These are phyloP conservation scores for Atopsyche davidsoni DNA, from an alignment of 1,140 invertebrate species.

Conservation along the genomic window DNA sequence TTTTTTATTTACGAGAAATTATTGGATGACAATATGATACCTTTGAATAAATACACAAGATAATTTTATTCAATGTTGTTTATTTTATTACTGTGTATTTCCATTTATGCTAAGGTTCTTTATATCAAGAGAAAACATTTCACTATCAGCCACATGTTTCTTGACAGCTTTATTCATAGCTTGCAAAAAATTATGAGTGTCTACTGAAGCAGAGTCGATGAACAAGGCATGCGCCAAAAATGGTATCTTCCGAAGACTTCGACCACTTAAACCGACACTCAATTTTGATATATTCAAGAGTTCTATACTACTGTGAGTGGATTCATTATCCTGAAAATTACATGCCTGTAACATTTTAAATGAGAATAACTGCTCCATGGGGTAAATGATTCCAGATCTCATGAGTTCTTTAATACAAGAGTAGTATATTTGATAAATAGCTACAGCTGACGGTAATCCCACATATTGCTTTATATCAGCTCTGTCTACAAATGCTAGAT, in stretches of 20 bases:
- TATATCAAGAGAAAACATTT: constrained; percentile 15
- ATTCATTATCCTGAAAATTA: constrained; percentile 36
- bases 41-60: no score
- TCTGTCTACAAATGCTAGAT: constrained; percentile 92
- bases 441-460: constrained; percentile 69
- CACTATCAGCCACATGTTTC: constrained; percentile 22
- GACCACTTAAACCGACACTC: constrained; percentile 73
- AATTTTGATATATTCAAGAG: constrained; percentile 46
- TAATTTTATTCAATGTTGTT: no score
- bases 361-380: constrained; percentile 36
- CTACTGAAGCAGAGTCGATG: neutral
- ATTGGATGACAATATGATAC: no score
- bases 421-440: constrained; percentile 77
- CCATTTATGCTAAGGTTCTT: constrained; percentile 5
- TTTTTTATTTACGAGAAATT: no score
- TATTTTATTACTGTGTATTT: no score
- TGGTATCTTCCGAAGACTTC: constrained; percentile 80
- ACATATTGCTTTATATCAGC: constrained; percentile 92
- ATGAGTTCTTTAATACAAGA: constrained; percentile 77
- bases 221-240: constrained; percentile 70
- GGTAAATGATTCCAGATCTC: constrained; percentile 50
- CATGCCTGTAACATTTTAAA: constrained; percentile 34
- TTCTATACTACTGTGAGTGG: constrained; percentile 35
- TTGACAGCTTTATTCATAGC: constrained; percentile 18
- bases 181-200: constrained; percentile 7